Evolutionary conservation across 1,140 invertebrate genomes (phyloP).

Genomic region (Euwallacea similis): DNA sequence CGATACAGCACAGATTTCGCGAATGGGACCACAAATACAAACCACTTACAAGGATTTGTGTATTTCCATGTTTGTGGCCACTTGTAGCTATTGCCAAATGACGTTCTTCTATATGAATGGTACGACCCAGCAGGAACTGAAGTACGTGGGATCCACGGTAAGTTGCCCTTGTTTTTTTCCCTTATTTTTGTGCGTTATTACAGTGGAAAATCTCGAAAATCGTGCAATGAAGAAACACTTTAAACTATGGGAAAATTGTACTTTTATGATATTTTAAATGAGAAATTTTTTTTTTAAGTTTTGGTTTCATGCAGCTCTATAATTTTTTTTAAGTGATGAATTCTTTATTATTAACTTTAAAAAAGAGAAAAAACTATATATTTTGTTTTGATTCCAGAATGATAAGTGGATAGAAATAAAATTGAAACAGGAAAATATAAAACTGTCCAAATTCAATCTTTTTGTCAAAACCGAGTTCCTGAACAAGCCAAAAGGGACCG

Average conservation of each 20-base stretch:
- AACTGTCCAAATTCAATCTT: constrained; percentile 37
- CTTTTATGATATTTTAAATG: too few species aligned
- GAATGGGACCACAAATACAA: constrained; percentile 41
- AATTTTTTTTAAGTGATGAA: too few species aligned
- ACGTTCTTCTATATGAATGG: constrained; percentile 40
- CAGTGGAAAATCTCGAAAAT: too few species aligned
- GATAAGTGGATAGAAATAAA: constrained; percentile 41
- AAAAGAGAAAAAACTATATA: neutral
- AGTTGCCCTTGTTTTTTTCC: neutral
- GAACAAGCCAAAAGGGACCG: constrained; percentile 10
- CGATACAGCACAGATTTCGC: constrained; percentile 38
- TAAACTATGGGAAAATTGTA: too few species aligned
- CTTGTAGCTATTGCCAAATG: constrained; percentile 41
- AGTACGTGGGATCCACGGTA: constrained; percentile 39
- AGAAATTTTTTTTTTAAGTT: too few species aligned
- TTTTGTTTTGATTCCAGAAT: constrained; percentile 35
- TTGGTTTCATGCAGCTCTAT: too few species aligned
- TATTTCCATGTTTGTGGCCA: constrained; percentile 40
- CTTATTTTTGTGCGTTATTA: neutral
- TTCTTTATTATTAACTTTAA: neutral
- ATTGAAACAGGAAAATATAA: constrained; percentile 44
- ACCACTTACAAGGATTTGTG: constrained; percentile 41
- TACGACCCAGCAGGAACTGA: constrained; percentile 33
- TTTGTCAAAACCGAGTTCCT: constrained; percentile 43
- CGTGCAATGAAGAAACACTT: too few species aligned